Evolutionary conservation across 2,888 invertebrate genomes (phyloP), one percentile per base, ranked within the genome.

Genomic region (Eumacrocentrus americanus): DNA sequence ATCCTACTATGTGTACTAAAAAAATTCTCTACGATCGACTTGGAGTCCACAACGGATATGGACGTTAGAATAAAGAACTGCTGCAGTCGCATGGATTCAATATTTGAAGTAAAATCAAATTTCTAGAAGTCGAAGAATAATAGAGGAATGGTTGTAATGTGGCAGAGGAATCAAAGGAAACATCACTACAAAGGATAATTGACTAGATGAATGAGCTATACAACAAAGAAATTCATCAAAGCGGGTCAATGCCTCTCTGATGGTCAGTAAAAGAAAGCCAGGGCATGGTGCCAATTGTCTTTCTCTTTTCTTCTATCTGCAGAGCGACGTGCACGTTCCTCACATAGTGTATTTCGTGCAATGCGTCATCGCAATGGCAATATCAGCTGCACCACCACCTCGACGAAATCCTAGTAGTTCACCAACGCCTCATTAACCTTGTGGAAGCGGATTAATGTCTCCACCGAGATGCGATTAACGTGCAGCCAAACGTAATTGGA

Each of bases 21-120:
- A 46, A 22, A 46, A 23, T 22, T 40, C 16, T 14, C 46, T 9
- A 29, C 40, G 20, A 56, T 56, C 40, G 38, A 56, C 38, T 56
- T 38, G 37, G 40, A 56, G 29, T 25, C 14, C 11, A 12, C 4
- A 46, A 14, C 23, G 22, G 23, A 46, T 22, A 12, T 12, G 12
- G 12, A 7, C 1, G n/a, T 11, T 7, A 22, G n/a, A 22, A 22
- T n/a, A n/a, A n/a, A n/a, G n/a, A n/a, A n/a, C n/a, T n/a, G 5
- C 3, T 44, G 3, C 16, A 44, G 18, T 14, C 14, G 12, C n/a
- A 16, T 40, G 12, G 3, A 40, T 7, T 12, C 9, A 40, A 40
- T 12, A 40, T 12, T 12, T 11, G 12, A 23, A 4, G 12, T 14
- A 46, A 46, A 46, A 22, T 22, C 6, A 23, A 12, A 22, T 29